Percentiles rank a stretch among this genome's conserved stretches.
Conservation (phyloP, 2,113 vertebrate genomes). For the Chlorocebus sabaeus region DNA sequence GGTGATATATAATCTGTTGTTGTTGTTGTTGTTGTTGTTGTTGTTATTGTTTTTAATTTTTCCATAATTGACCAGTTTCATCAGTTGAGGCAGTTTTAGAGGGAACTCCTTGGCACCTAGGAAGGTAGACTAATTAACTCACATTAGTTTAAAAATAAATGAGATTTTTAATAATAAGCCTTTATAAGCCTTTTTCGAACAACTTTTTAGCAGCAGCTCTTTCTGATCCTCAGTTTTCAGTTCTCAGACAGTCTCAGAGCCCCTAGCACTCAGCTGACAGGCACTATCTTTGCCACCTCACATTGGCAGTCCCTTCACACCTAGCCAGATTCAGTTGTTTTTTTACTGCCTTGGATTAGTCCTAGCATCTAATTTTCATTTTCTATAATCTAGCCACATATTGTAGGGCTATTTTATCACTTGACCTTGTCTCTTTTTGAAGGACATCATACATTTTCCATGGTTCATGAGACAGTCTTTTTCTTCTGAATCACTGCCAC, state of each 20-base stretch:
- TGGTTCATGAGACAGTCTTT: not conserved
- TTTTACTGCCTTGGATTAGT: not conserved
- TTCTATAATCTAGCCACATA: not conserved
- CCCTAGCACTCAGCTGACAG: accelerated
- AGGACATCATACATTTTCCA: not conserved
- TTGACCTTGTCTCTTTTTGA: not conserved
- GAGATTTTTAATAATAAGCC: too few species aligned
- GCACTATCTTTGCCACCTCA: not conserved
- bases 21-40: not conserved
- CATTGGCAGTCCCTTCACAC: not conserved
- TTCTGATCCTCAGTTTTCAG: not conserved
- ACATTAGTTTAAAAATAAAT: not conserved
- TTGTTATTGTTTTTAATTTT: too few species aligned
- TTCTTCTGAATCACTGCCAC: not conserved
- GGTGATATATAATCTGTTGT: not conserved
- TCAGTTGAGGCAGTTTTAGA: not conserved
- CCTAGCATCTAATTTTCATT: not conserved
- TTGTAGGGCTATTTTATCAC: not conserved
- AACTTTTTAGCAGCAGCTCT: not conserved
- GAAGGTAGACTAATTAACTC: not conserved
- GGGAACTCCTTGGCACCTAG: not conserved
- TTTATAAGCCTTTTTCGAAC: not conserved
- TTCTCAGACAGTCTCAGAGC: not conserved
- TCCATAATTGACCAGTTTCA: not conserved
- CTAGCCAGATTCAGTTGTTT: not conserved